Evolutionary conservation across 2,113 vertebrate genomes (phyloP).

Genomic region (Pollachius pollachius): DNA sequence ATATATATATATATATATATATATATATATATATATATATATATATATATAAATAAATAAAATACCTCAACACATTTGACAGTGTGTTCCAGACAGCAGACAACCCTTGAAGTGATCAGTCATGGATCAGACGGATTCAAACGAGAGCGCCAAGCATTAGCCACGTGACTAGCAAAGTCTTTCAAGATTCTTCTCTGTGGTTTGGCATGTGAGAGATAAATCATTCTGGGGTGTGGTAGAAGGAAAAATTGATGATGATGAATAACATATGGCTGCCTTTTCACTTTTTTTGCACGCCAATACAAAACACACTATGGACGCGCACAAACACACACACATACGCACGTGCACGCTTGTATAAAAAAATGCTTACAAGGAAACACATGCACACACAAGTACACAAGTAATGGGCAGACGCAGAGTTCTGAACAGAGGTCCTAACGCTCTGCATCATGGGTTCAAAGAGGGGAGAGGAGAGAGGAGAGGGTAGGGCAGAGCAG

Average conservation of each 20-base stretch:
- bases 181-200: too few species aligned
- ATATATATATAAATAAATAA: not conserved
- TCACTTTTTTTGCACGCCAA: not conserved
- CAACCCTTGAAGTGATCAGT: too few species aligned
- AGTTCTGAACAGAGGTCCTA: too few species aligned
- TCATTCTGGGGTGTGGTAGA: too few species aligned
- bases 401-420: not conserved
- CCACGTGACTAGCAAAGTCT: too few species aligned
- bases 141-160: too few species aligned
- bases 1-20: not conserved
- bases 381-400: not conserved
- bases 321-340: not conserved
- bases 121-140: too few species aligned
- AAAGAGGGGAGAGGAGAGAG: not conserved
- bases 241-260: too few species aligned
- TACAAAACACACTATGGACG: not conserved
- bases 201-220: too few species aligned
- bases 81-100: not conserved
- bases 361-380: not conserved
- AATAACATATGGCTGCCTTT: too few species aligned
- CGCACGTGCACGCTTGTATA: not conserved
- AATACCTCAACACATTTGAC: constrained; percentile 19
- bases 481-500: not conserved
- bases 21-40: not conserved
- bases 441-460: too few species aligned